phyloP scores from a whole-genome alignment of 1,140 invertebrate genomes.

The Danaus melanippus region DNA sequence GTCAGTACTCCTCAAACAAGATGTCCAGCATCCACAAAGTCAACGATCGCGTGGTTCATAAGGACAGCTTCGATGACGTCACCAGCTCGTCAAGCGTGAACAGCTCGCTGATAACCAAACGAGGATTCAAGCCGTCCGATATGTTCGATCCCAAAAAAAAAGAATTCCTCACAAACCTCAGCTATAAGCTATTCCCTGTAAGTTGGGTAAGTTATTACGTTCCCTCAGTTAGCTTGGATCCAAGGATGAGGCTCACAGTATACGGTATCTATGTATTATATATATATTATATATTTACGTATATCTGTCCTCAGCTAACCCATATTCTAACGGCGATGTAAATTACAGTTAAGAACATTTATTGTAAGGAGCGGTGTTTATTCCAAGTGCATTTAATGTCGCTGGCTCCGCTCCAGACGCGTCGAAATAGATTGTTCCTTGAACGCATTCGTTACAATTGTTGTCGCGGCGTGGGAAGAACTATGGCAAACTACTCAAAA shows the following conservation, averaged over 20 bases:
- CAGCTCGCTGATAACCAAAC: constrained; percentile 68
- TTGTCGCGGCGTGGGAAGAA: constrained; percentile 18
- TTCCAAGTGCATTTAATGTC: constrained; percentile 25
- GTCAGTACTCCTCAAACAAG: constrained; percentile 67
- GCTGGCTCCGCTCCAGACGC: constrained; percentile 26
- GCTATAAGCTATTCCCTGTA: constrained; percentile 83
- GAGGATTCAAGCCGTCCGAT: constrained; percentile 89
- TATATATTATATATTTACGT: constrained; percentile 12
- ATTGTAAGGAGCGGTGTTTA: constrained; percentile 6
- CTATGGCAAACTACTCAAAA: constrained; percentile 13
- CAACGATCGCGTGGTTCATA: constrained; percentile 65
- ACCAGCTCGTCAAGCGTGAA: constrained; percentile 63
- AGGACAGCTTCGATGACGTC: constrained; percentile 64
- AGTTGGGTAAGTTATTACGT: constrained; percentile 77
- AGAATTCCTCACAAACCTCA: constrained; percentile 84
- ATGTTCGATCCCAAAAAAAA: constrained; percentile 84
- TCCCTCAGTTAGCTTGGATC: constrained; percentile 53
- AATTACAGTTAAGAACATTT: no score
- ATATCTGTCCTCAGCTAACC: background rate
- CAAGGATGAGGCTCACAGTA: constrained; percentile 34
- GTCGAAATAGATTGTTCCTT: constrained; percentile 32
- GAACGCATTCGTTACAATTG: constrained; percentile 23
- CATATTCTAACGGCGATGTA: no score
- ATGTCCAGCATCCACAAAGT: constrained; percentile 67
- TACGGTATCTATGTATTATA: constrained; percentile 28